Evolutionary conservation across 2,797 vertebrate species (phyloP).

Genomic region (Pampus argenteus): DNA sequence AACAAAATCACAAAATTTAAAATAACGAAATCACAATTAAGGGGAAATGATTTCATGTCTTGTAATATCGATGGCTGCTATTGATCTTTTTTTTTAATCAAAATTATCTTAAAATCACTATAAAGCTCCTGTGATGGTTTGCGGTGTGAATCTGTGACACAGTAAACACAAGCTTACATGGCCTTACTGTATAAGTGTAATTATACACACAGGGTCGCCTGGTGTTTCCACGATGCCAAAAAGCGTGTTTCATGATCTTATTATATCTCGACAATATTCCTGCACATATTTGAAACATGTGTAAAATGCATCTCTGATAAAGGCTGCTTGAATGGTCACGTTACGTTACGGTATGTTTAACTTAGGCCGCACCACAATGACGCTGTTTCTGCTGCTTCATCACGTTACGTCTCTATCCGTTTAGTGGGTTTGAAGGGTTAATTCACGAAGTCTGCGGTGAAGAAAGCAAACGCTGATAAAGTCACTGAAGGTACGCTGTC

Average conservation of each 20-base stretch:
- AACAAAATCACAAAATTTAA: conserved; percentile 6
- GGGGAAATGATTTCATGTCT: not conserved
- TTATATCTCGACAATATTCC: not conserved
- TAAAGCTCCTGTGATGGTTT: not conserved
- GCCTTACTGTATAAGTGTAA: not conserved
- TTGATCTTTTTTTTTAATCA: not conserved
- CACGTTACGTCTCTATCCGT: not conserved
- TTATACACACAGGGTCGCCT: not conserved
- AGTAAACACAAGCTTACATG: not conserved
- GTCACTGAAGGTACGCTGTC: not conserved
- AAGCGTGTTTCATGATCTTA: not conserved
- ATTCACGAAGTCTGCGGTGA: not conserved
- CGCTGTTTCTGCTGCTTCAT: not conserved
- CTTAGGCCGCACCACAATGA: conserved; percentile 23
- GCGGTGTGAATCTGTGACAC: not conserved
- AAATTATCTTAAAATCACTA: not conserved
- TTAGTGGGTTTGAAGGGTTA: conserved; percentile 21
- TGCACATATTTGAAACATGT: not conserved
- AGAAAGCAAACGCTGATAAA: not conserved
- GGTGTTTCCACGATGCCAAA: not conserved
- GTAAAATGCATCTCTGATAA: not conserved
- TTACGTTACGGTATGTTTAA: conserved; percentile 9
- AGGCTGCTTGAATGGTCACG: not conserved
- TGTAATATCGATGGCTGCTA: not conserved
- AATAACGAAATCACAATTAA: not conserved